A percentile compares a stretch with the other conserved stretches of the same genome.
Conservation (phyloP, 2,888 invertebrate species). For the Caradrina clavipalpis region DNA sequence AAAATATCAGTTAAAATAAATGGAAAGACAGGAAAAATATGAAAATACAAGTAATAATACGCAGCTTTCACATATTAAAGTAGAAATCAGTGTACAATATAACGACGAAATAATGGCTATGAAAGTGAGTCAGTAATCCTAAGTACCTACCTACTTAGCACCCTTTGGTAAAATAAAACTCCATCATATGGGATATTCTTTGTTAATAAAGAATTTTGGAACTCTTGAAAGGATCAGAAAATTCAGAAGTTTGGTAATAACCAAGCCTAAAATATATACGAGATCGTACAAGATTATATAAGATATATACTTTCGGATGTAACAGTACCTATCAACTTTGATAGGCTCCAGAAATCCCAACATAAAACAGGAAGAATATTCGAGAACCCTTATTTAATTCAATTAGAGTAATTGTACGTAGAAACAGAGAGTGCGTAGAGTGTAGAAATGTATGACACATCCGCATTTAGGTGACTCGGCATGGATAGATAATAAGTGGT, state of each 20-base stretch:
- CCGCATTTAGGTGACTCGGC: constrained; percentile 35
- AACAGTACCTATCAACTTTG: no score
- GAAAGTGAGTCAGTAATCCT: constrained; percentile 23
- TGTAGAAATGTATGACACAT: constrained; percentile 28
- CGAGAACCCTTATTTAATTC: constrained; percentile 41
- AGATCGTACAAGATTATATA: not conserved
- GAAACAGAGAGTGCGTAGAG: constrained; percentile 14
- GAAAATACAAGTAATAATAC: not conserved
- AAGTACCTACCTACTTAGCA: constrained; percentile 3
- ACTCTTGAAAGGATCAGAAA: constrained; percentile 29
- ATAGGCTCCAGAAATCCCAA: not conserved
- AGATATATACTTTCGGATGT: not conserved
- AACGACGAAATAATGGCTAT: constrained; percentile 1
- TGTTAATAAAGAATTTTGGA: constrained; percentile 12
- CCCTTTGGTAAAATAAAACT: constrained; percentile 31
- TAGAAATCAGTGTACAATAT: constrained; percentile 8
- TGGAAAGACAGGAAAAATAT: not conserved
- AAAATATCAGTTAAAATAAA: not conserved
- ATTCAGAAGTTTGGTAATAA: constrained; percentile 35
- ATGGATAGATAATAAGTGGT: constrained; percentile 1
- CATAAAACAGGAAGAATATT: constrained; percentile 15
- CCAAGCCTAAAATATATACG: not conserved
- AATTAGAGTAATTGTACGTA: constrained; percentile 52
- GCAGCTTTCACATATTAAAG: not conserved
- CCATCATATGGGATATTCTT: constrained; percentile 37